These are phyloP conservation scores for Eulemur albifrons DNA, from an alignment of 2,797 vertebrate genomes.

Conservation along the genomic window DNA sequence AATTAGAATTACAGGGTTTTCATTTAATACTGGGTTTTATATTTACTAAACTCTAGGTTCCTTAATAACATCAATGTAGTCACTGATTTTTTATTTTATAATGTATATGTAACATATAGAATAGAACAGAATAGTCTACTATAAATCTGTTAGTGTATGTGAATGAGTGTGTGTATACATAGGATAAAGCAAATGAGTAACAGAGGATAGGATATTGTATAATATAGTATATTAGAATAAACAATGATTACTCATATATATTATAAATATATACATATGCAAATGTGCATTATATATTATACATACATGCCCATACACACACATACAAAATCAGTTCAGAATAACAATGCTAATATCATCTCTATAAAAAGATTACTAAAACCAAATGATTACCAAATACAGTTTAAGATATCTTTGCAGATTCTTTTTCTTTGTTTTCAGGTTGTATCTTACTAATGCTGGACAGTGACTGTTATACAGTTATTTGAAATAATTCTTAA, in stretches of 20 bases:
- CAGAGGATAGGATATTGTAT: background rate
- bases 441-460: background rate
- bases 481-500: background rate
- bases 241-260: background rate
- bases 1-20: background rate
- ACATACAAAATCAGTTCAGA: background rate
- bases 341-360: background rate
- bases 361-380: background rate
- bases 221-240: background rate
- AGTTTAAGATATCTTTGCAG: background rate
- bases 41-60: background rate
- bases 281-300: background rate
- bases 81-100: background rate
- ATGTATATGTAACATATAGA: background rate
- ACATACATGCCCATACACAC: too few relatives aligned
- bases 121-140: background rate
- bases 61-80: background rate
- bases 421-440: background rate
- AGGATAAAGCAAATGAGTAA: background rate
- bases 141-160: background rate
- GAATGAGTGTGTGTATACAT: background rate
- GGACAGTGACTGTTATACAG: background rate
- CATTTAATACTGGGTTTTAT: background rate
- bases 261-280: background rate
- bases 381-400: background rate